Evolutionary conservation across 2,113 vertebrate genomes (phyloP).

Genomic region (Varanus salvator): DNA sequence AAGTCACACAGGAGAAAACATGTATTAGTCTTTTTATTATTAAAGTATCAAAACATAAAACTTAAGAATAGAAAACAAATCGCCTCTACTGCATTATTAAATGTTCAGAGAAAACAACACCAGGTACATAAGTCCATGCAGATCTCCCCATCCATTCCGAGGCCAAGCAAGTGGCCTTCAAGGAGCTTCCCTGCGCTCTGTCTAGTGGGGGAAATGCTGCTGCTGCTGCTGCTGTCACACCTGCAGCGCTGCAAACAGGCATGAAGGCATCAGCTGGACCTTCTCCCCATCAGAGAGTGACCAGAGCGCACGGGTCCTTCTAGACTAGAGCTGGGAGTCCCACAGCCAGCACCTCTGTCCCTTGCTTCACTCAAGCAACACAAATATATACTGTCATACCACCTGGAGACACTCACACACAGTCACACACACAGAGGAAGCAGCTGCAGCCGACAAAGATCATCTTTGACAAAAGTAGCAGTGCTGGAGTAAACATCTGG

Average conservation of each 20-base stretch:
- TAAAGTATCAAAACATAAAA: conserved; percentile 79
- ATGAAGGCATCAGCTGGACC: background rate
- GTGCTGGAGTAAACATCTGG: conserved; percentile 60
- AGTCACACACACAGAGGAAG: conserved; percentile 40
- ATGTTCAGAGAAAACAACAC: conserved; percentile 46
- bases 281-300: background rate
- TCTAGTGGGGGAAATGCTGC: background rate
- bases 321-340: too few relatives aligned
- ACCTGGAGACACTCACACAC: conserved; percentile 20
- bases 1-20: conserved; percentile 56
- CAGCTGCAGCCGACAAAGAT: conserved; percentile 55
- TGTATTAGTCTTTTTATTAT: conserved; percentile 77
- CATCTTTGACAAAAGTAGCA: conserved; percentile 62
- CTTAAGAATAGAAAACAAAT: conserved; percentile 73
- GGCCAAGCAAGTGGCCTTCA: background rate
- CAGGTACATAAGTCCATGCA: conserved; percentile 61
- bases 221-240: background rate
- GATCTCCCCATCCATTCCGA: conserved; percentile 13
- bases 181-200: conserved; percentile 10
- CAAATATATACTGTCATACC: conserved; percentile 27
- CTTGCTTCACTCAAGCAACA: background rate
- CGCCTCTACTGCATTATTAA: conserved; percentile 62
- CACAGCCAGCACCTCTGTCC: background rate
- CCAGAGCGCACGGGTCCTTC: background rate
- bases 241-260: background rate